phyloP scores from a whole-genome alignment of 2,113 vertebrate genomes.

The Tetrax tetrax region DNA sequence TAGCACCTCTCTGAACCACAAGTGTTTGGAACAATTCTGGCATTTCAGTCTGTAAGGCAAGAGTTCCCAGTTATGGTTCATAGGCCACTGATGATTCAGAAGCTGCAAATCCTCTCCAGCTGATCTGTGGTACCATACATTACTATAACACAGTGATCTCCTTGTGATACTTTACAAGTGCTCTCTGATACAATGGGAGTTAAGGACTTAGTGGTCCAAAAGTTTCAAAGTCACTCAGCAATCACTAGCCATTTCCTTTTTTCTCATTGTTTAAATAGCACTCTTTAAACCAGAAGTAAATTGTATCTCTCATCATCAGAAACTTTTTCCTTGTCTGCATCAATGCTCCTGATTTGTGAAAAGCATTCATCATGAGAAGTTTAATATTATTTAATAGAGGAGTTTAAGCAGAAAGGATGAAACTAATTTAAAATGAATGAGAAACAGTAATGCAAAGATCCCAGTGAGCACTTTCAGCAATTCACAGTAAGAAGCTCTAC shows the following conservation, averaged over 20 bases:
- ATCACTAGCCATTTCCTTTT: background rate
- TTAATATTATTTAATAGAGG: background rate
- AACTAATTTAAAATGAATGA: background rate
- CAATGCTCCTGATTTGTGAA: background rate
- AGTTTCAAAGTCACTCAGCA: background rate
- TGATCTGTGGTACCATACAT: background rate
- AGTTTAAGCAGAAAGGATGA: background rate
- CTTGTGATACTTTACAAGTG: background rate
- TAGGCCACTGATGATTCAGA: accelerated
- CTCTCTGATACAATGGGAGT: background rate
- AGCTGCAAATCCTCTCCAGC: background rate
- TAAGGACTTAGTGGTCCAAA: background rate
- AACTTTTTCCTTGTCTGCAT: background rate
- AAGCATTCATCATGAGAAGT: background rate
- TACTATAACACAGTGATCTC: background rate
- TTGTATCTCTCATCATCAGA: background rate
- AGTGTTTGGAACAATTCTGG: background rate
- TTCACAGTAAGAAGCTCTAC: background rate
- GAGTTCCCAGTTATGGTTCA: background rate
- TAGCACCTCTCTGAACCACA: background rate
- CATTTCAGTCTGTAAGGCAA: background rate
- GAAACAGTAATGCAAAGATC: background rate
- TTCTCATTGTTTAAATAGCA: background rate
- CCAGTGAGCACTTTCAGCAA: background rate
- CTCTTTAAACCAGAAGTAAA: background rate